These are phyloP conservation scores for Halcyon smyrnensis DNA, from an alignment of 2,797 vertebrate genomes.

Conservation along the genomic window DNA sequence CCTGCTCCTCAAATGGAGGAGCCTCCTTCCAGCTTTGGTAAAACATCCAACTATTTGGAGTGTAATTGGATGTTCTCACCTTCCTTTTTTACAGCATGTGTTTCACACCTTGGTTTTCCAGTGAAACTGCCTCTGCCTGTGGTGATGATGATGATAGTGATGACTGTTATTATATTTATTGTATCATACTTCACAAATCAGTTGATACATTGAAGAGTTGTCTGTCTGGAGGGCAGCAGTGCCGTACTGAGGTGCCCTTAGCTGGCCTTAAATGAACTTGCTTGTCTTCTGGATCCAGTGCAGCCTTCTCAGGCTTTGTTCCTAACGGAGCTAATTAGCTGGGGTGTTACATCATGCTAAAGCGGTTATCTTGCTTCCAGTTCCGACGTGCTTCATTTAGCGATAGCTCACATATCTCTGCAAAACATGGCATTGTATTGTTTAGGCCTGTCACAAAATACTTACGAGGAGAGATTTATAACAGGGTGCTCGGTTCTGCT, in stretches of 20 bases:
- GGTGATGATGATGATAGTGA: background rate
- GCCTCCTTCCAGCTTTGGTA: background rate
- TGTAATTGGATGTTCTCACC: background rate
- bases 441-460: constrained; percentile 20
- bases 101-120: background rate
- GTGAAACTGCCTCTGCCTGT: background rate
- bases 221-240: background rate
- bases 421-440: constrained; percentile 30
- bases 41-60: background rate
- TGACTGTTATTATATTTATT: background rate
- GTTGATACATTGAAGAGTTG: background rate
- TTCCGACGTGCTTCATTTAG: background rate
- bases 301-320: background rate
- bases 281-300: background rate
- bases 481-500: background rate
- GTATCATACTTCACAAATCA: background rate
- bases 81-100: background rate
- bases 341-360: background rate
- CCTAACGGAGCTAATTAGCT: background rate
- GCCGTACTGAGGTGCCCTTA: background rate
- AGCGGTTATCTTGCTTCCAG: constrained; percentile 51
- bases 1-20: background rate
- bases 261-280: background rate
- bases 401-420: constrained; percentile 27
- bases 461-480: constrained; percentile 4